A percentile compares a stretch with the other conserved stretches of the same genome.
Evolutionary conservation across 2,888 invertebrate species (phyloP).

Genomic region (Rotaria macrura): DNA sequence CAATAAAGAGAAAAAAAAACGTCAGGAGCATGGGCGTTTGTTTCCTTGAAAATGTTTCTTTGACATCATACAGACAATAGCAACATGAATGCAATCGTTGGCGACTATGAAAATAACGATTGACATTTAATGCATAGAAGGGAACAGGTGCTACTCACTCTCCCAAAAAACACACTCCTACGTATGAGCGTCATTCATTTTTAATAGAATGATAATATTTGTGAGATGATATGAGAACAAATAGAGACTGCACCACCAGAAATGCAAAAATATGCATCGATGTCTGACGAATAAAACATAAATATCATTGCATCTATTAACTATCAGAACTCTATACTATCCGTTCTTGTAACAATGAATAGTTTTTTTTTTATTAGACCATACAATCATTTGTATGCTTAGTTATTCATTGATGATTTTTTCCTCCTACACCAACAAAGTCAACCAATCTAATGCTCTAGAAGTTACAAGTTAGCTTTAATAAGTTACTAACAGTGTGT

Average conservation of each 20-base stretch:
- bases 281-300: not conserved
- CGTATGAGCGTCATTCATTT: not conserved
- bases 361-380: not conserved
- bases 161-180: not conserved
- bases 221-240: not conserved
- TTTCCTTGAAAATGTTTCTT: not conserved
- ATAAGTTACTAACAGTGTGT: too few species aligned
- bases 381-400: not conserved
- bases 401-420: not conserved
- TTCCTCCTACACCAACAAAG: not conserved
- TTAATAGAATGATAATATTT: not conserved
- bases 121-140: not conserved
- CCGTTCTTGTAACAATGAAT: not conserved
- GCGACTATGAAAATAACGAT: not conserved
- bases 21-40: not conserved
- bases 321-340: not conserved
- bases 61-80: not conserved
- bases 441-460: not conserved
- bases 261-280: not conserved
- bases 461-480: not conserved
- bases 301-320: not conserved
- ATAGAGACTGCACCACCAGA: not conserved
- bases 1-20: not conserved
- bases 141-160: not conserved
- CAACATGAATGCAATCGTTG: not conserved